Percentiles rank a stretch among this genome's conserved stretches.
Conservation (phyloP, 2,113 vertebrate genomes). For the Etia nguti region DNA sequence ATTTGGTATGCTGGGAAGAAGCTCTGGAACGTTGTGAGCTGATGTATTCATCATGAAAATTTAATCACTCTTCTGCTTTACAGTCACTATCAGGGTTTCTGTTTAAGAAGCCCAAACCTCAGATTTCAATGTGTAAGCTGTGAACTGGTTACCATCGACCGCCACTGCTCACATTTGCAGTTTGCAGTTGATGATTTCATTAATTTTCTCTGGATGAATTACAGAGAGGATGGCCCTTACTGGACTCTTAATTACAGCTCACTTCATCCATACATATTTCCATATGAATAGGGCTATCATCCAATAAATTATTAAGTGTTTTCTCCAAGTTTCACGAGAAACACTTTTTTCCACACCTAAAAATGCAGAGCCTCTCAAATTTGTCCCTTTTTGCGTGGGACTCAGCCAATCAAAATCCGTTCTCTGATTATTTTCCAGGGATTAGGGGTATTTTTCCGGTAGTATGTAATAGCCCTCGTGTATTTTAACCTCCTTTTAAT, state of each 20-base stretch:
- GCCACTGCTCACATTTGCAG: background rate
- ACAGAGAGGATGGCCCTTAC: background rate
- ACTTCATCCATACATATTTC: background rate
- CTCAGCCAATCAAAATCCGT: slow-evolving; percentile 55
- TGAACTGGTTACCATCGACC: background rate
- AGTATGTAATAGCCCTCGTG: slow-evolving; percentile 54
- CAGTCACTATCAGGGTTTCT: background rate
- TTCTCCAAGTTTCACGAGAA: background rate
- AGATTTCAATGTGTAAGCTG: background rate
- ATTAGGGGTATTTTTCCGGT: slow-evolving; percentile 62
- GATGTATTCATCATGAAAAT: background rate
- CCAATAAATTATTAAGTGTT: background rate
- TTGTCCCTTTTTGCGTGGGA: slow-evolving; percentile 6
- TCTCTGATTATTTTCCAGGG: slow-evolving; percentile 67
- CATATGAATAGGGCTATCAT: background rate
- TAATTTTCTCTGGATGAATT: background rate
- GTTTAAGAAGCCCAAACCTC: background rate
- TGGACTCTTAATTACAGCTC: background rate
- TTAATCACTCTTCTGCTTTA: background rate
- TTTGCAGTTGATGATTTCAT: background rate
- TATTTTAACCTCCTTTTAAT: slow-evolving; percentile 71
- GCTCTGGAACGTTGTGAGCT: background rate
- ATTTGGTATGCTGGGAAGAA: background rate
- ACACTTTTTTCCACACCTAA: slow-evolving; percentile 25
- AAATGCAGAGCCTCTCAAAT: background rate